Evolutionary conservation across 2,797 vertebrate species (phyloP).

Genomic region (Botia kubotai): DNA sequence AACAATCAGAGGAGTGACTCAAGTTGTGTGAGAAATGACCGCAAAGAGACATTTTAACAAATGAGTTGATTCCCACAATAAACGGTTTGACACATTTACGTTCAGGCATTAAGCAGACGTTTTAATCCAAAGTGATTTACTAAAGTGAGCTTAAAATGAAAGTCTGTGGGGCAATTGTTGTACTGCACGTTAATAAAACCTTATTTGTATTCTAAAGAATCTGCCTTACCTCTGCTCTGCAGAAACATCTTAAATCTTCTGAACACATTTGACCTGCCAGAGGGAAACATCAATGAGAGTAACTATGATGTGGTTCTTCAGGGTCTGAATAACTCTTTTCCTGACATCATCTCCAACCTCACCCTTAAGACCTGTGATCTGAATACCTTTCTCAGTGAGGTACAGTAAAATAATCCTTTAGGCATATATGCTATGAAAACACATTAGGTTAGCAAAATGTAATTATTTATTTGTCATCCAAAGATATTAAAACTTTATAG

Average conservation of each 20-base stretch:
- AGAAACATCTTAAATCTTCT: conserved; percentile 88
- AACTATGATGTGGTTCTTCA: conserved; percentile 79
- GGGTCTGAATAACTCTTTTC: conserved; percentile 72
- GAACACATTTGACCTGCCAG: conserved; percentile 86
- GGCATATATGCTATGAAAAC: neutral
- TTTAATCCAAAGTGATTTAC: no score
- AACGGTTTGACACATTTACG: neutral
- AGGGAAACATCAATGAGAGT: conserved; percentile 77
- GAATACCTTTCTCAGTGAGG: conserved; percentile 83
- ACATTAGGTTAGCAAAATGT: neutral
- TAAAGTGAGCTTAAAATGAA: neutral
- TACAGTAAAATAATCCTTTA: conserved; percentile 57
- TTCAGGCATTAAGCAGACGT: no score
- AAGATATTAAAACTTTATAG: neutral
- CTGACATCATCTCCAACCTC: conserved; percentile 66
- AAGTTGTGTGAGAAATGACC: neutral
- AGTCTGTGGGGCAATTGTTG: neutral
- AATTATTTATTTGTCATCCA: neutral
- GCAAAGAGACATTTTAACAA: neutral
- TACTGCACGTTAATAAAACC: neutral
- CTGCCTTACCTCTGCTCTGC: conserved; percentile 1
- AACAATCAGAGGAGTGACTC: neutral
- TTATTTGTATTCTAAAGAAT: neutral
- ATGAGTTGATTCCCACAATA: neutral
- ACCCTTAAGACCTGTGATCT: conserved; percentile 82